Evolutionary conservation across 2,888 invertebrate species (phyloP).

Genomic region (Tanytarsus gracilentus): DNA sequence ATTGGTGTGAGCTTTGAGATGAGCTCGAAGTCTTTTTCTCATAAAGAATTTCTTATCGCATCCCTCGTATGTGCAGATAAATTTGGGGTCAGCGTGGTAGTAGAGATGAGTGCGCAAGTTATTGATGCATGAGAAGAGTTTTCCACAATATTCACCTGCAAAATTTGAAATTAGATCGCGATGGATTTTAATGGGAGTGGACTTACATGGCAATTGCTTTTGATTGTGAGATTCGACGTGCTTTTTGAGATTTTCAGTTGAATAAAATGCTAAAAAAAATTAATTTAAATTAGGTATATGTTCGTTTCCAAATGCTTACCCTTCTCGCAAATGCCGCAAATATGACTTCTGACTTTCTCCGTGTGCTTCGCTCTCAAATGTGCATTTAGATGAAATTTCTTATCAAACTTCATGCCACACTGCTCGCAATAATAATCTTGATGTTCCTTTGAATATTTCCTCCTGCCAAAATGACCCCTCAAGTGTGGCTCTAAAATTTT

Average conservation of each 20-base stretch:
- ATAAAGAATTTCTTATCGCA: conserved; percentile 22
- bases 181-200: too few relatives aligned
- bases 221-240: conserved; percentile 14
- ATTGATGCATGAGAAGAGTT: conserved; percentile 14
- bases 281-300: not conserved
- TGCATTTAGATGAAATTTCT: conserved; percentile 21
- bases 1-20: conserved; percentile 6
- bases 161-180: too few relatives aligned
- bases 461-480: not conserved
- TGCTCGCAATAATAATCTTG: not conserved
- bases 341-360: conserved; percentile 7
- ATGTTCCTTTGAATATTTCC: not conserved
- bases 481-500: conserved; percentile 1
- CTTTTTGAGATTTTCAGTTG: conserved; percentile 19
- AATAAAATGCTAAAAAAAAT: conserved; percentile 8
- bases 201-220: not conserved
- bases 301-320: not conserved
- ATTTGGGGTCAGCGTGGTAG: conserved; percentile 20
- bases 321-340: conserved; percentile 6
- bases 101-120: conserved; percentile 20
- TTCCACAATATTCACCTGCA: conserved; percentile 17
- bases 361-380: conserved; percentile 22
- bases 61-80: not conserved
- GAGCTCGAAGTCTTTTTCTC: conserved; percentile 18
- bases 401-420: conserved; percentile 1